Evolutionary conservation across 2,113 vertebrate species (phyloP).

Genomic region (Larimichthys crocea): DNA sequence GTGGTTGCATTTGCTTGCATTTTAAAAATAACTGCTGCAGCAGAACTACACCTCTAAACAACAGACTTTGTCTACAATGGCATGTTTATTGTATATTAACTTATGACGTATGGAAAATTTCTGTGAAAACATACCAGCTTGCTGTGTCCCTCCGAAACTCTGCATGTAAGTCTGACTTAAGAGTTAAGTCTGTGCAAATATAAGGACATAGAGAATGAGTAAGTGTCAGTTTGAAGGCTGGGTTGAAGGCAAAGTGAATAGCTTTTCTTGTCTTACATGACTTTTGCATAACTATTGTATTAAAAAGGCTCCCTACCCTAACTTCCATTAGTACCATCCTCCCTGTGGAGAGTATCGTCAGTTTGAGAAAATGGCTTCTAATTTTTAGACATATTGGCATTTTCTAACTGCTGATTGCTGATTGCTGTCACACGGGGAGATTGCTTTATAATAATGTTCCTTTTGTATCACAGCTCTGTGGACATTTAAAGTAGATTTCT

Average conservation of each 20-base stretch:
- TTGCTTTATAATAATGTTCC: slow-evolving; percentile 59
- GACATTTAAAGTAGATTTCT: slow-evolving; percentile 33
- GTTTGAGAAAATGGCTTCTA: slow-evolving; percentile 61
- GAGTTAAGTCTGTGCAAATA: not conserved
- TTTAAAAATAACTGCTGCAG: too few relatives aligned
- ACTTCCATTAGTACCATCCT: slow-evolving; percentile 64
- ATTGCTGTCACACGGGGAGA: slow-evolving; percentile 68
- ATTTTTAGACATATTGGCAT: slow-evolving; percentile 70
- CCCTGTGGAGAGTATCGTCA: slow-evolving; percentile 61
- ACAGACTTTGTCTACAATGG: not conserved
- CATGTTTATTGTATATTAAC: not conserved
- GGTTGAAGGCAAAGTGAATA: slow-evolving; percentile 28
- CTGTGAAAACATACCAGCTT: not conserved
- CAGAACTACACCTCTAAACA: not conserved
- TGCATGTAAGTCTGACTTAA: not conserved
- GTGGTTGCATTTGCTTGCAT: not conserved
- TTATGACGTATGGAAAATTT: not conserved
- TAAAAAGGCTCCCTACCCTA: slow-evolving; percentile 57
- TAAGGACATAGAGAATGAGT: not conserved
- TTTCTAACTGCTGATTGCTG: slow-evolving; percentile 69
- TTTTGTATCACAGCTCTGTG: slow-evolving; percentile 34
- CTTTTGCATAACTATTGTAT: slow-evolving; percentile 40
- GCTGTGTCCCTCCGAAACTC: not conserved
- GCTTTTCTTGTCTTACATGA: slow-evolving; percentile 37
- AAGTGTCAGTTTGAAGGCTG: not conserved